Conservation (phyloP, 2,113 vertebrate species). For the Oreochromis aureus region DNA sequence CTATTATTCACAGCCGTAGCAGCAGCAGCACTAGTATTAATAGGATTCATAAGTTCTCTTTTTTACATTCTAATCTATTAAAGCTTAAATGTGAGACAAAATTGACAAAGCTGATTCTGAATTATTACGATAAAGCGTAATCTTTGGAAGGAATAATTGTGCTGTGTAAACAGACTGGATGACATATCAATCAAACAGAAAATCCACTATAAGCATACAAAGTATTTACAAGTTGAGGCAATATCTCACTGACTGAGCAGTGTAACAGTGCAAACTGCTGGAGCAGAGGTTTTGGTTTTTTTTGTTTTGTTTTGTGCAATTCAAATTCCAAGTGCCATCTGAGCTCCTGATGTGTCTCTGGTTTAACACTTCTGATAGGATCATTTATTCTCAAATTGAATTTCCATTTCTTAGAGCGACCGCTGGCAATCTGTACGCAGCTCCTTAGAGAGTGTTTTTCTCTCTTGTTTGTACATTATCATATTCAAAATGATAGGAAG, state of each 20-base stretch:
- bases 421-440: constrained; percentile 24
- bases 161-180: not conserved
- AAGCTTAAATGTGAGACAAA: not conserved
- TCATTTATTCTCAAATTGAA: constrained; percentile 45
- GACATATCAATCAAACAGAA: not conserved
- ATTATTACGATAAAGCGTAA: not conserved
- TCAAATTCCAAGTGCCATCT: constrained; percentile 31
- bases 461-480: constrained; percentile 25
- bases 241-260: not conserved
- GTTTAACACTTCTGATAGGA: constrained; percentile 46
- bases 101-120: not conserved
- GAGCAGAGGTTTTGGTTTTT: constrained; percentile 1
- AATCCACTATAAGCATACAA: not conserved
- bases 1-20: not conserved
- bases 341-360: constrained; percentile 9
- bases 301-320: not conserved
- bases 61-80: not conserved
- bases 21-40: not conserved
- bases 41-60: not conserved
- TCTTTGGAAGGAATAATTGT: not conserved
- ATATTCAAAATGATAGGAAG: constrained; percentile 21
- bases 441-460: constrained; percentile 7
- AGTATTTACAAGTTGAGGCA: not conserved
- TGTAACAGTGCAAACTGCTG: not conserved
- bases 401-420: constrained; percentile 36